A percentile compares a stretch with the other conserved stretches of the same genome.
Conservation (phyloP, 2,797 vertebrate genomes). For the Artibeus jamaicensis region DNA sequence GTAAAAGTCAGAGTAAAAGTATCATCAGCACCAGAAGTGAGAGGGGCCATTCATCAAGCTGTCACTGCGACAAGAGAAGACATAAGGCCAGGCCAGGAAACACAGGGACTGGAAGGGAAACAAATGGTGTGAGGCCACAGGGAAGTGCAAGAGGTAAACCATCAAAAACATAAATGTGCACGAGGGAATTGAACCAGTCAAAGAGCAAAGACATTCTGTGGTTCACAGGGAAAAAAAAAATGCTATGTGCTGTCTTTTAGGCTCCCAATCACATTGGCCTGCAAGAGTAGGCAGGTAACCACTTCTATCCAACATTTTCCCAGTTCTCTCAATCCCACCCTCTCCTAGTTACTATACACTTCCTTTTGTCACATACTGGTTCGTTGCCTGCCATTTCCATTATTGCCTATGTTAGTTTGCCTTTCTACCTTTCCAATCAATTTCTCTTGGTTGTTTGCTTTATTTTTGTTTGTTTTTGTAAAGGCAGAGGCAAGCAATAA, state of each 20-base stretch:
- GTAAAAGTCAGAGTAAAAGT: not conserved
- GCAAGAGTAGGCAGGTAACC: not conserved
- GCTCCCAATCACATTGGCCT: not conserved
- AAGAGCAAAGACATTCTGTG: not conserved
- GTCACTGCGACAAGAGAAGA: not conserved
- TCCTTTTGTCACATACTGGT: not conserved
- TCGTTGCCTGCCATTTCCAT: slow-evolving; percentile 3
- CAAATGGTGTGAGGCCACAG: not conserved
- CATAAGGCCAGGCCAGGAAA: not conserved
- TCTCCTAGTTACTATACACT: not conserved
- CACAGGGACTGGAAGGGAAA: not conserved
- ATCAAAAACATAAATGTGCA: not conserved
- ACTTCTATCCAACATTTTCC: not conserved
- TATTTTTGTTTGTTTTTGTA: slow-evolving; percentile 13
- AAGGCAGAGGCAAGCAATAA: not conserved
- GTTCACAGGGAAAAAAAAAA: not conserved
- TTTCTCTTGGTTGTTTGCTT: slow-evolving; percentile 18
- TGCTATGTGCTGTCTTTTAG: not conserved
- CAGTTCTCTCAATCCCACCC: not conserved
- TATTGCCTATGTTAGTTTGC: not conserved
- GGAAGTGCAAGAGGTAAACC: not conserved
- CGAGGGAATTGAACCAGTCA: not conserved
- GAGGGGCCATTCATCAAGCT: not conserved
- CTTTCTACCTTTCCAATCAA: slow-evolving; percentile 1
- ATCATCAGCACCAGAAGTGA: not conserved